Conservation (phyloP, 1,140 invertebrate species). For the Cydia fagiglandana region DNA sequence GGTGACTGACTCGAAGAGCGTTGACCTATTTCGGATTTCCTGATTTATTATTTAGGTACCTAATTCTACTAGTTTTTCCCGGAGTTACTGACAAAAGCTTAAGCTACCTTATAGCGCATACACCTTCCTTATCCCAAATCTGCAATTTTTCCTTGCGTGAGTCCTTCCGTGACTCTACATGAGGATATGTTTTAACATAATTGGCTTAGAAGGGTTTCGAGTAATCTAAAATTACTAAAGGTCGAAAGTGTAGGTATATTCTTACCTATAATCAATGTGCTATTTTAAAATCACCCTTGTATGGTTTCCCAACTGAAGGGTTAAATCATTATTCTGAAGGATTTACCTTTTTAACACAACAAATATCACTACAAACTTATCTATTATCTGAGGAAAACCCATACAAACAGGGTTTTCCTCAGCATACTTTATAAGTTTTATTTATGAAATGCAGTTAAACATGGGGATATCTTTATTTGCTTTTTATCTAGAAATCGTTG, state of each 20-base stretch:
- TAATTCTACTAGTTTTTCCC: background rate
- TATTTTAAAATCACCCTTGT: background rate
- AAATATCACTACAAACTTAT: background rate
- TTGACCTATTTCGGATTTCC: slow-evolving; percentile 22
- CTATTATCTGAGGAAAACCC: background rate
- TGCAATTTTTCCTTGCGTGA: too few species aligned
- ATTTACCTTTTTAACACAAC: background rate
- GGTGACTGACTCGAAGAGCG: background rate
- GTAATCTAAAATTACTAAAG: slow-evolving; percentile 1
- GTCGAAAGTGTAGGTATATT: background rate
- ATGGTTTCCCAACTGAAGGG: background rate
- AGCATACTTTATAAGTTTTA: background rate
- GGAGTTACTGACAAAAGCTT: background rate
- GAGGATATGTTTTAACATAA: too few species aligned
- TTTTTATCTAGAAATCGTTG: background rate
- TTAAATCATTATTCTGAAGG: background rate
- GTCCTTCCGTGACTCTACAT: too few species aligned
- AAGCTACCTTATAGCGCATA: background rate
- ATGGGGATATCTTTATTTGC: background rate
- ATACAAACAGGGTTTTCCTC: background rate
- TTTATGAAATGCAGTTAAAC: background rate
- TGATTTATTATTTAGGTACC: background rate
- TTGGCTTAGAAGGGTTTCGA: too few species aligned
- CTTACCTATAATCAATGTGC: background rate
- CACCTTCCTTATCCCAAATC: background rate